A percentile compares a stretch with the other conserved stretches of the same genome.
Conservation (phyloP, 2,888 invertebrate species). For the Apoda limacodes region DNA sequence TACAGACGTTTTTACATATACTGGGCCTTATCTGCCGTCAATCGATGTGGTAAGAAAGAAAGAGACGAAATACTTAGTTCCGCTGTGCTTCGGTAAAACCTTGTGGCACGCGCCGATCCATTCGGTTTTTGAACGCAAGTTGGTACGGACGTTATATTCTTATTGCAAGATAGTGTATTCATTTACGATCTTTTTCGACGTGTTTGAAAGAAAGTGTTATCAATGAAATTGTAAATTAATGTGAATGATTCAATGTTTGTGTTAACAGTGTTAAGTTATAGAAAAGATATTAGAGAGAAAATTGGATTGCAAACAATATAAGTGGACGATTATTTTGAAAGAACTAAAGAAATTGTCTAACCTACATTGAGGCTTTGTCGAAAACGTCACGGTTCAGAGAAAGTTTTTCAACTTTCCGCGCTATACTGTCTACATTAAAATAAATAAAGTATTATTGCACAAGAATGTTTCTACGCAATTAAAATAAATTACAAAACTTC, state of each 20-base stretch:
- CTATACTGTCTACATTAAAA: no score
- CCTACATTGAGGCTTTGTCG: slow-evolving; percentile 46
- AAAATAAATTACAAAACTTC: slow-evolving; percentile 57
- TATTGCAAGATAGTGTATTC: slow-evolving; percentile 33
- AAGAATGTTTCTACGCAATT: no score
- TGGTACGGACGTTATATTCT: slow-evolving; percentile 36
- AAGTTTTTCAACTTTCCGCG: no score
- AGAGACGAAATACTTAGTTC: slow-evolving; percentile 45
- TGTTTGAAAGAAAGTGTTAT: no score
- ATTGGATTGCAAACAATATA: slow-evolving; percentile 20
- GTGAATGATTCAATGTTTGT: slow-evolving; percentile 1
- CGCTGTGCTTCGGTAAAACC: slow-evolving; percentile 40
- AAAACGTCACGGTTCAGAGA: slow-evolving; percentile 47
- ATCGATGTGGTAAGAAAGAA: slow-evolving; percentile 33
- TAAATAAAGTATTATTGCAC: no score
- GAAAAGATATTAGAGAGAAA: slow-evolving; percentile 19
- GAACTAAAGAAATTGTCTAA: slow-evolving; percentile 37
- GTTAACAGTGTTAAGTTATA: slow-evolving; percentile 2
- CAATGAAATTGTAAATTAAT: no score
- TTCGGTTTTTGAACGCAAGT: slow-evolving; percentile 54
- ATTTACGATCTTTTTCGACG: slow-evolving; percentile 58
- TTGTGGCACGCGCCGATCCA: slow-evolving; percentile 65
- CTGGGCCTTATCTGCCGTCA: slow-evolving; percentile 46
- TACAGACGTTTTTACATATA: slow-evolving; percentile 30
- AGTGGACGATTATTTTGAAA: slow-evolving; percentile 18